Base-by-base conservation (phyloP, 1,140 invertebrate species). In the Thaumetopoea pityocampa region DNA sequence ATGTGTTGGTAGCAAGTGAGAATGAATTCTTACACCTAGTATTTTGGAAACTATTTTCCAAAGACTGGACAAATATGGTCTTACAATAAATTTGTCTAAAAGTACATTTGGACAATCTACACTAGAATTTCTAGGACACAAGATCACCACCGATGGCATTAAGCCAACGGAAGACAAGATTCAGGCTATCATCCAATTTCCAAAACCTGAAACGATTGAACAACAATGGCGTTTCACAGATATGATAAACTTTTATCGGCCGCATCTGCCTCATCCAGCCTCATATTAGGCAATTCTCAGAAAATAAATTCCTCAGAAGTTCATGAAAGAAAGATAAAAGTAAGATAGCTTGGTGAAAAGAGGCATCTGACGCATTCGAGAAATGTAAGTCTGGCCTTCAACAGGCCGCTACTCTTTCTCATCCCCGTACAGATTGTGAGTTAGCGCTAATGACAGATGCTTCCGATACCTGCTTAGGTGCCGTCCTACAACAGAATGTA, bases 181-280 rank as follows among this genome's bases (percentile, higher is more conserved):
- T n/a, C 9, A 29, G n/a, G n/a, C n/a, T n/a, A n/a, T 40, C 7
- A 5, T 18, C 8, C 6, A 29, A 11, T 38, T 28, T 19, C 23
- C 36, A 5, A 16, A 7, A 11, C 36, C 36, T 2, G 14, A 27
- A 6, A 38, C 23, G 9, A 17, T 38, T 1, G 16, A 10, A 10
- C 14, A 18, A 6, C 15, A 28, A 8, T n/a, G 36, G 2, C 14
- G 36, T 4, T 38, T 28, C 29, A n/a, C 29, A n/a, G 36, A 16
- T 9, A 38, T 38, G 36, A 2, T 38, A 19, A 28, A 40, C 14
- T 40, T 29, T 29, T 40, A 40, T 20, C 24, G 36, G 2, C 12
- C 4, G 1, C 15, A 27, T 20, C 5, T 40, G 2, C 24, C 9
- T n/a, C n/a, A n/a, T n/a, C n/a, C n/a, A n/a, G n/a, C n/a, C n/a